phyloP scores from a whole-genome alignment of 1,140 invertebrate genomes.

The Hypsibius dujardini region DNA sequence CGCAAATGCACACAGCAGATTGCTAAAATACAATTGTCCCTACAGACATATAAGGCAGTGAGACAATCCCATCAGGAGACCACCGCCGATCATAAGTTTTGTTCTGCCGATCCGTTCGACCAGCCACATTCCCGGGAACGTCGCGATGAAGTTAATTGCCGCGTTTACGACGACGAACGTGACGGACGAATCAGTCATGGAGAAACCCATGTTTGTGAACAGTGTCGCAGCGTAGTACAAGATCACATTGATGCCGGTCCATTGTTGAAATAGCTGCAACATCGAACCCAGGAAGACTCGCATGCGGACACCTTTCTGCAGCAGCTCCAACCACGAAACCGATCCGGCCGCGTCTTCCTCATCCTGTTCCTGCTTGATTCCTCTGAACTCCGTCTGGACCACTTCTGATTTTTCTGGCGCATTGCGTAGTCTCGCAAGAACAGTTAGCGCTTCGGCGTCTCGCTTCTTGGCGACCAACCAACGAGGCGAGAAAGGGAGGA shows the following conservation, averaged over 20 bases:
- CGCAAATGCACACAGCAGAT: slow-evolving; percentile 35
- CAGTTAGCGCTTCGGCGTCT: slow-evolving; percentile 31
- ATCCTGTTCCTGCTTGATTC: neutral
- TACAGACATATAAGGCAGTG: neutral
- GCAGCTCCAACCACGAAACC: slow-evolving; percentile 2
- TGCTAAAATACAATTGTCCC: neutral
- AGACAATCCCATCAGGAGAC: slow-evolving; percentile 32
- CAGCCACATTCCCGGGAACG: slow-evolving; percentile 41
- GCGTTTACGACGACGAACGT: slow-evolving; percentile 30
- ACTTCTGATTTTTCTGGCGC: neutral
- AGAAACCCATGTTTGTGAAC: slow-evolving; percentile 9
- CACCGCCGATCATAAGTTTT: slow-evolving; percentile 37
- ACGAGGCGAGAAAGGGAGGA: slow-evolving; percentile 44
- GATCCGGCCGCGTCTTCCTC: neutral
- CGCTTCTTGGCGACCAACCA: slow-evolving; percentile 38
- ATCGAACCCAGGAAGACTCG: slow-evolving; percentile 33
- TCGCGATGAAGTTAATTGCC: slow-evolving; percentile 41
- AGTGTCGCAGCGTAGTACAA: slow-evolving; percentile 11
- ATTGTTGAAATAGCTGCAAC: slow-evolving; percentile 42
- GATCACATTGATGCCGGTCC: slow-evolving; percentile 37
- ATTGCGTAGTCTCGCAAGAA: slow-evolving; percentile 34
- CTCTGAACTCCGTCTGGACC: neutral
- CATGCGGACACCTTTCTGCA: neutral
- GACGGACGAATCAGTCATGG: neutral
- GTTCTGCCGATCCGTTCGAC: slow-evolving; percentile 44